These are phyloP conservation scores for Luscinia megarhynchos DNA, from an alignment of 2,797 vertebrate species.

Conservation along the genomic window DNA sequence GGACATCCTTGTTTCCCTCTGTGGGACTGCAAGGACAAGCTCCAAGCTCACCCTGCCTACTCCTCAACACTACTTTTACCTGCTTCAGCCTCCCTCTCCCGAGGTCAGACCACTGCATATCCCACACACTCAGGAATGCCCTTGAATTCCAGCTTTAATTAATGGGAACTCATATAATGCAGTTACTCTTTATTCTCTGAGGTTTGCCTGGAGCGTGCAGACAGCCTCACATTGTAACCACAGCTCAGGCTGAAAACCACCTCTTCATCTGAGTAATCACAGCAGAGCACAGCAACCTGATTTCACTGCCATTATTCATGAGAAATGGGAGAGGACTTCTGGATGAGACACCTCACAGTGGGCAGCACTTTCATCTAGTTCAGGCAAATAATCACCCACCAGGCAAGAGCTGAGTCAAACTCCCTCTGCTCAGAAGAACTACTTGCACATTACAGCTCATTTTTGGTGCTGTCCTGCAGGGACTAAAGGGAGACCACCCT, in stretches of 20 bases:
- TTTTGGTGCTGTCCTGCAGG: slow-evolving; percentile 11
- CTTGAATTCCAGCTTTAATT: neutral
- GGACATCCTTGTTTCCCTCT: neutral
- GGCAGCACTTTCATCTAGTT: slow-evolving; percentile 8
- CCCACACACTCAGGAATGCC: neutral
- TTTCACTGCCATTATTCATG: neutral
- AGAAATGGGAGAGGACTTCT: neutral
- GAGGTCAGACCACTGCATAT: neutral
- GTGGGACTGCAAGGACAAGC: neutral
- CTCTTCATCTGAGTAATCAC: neutral
- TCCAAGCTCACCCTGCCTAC: neutral
- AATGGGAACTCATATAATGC: neutral
- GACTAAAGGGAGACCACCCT: neutral
- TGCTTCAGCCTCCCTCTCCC: neutral
- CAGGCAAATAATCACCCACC: neutral
- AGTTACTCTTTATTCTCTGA: neutral
- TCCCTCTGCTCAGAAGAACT: neutral
- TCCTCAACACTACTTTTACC: neutral
- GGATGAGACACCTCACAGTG: neutral
- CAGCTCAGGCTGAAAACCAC: neutral
- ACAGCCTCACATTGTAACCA: neutral
- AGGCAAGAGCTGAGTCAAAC: neutral
- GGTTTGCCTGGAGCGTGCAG: neutral
- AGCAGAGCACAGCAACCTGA: neutral
- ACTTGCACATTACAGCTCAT: neutral